These are phyloP conservation scores for Psophia crepitans DNA, from an alignment of 2,113 vertebrate species.

Conservation along the genomic window DNA sequence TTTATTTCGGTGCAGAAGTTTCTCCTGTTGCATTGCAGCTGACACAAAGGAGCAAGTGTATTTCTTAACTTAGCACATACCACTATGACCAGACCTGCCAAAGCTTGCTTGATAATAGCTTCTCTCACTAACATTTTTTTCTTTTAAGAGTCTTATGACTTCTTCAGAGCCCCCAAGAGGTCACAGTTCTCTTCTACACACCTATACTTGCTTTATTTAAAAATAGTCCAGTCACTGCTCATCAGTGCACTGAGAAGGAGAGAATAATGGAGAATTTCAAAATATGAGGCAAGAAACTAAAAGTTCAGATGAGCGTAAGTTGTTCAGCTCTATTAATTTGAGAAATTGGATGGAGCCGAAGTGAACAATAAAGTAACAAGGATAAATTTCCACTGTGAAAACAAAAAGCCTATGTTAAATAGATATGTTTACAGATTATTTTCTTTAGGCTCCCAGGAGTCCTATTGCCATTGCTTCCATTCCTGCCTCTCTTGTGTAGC, in stretches of 20 bases:
- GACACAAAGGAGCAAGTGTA: constrained; percentile 1
- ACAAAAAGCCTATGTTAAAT: neutral
- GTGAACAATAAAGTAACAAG: constrained; percentile 7
- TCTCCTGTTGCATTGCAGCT: neutral
- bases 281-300: neutral
- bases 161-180: constrained; percentile 26
- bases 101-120: constrained; percentile 39
- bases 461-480: constrained; percentile 3
- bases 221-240: constrained; percentile 33
- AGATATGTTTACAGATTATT: neutral
- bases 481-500: constrained; percentile 30
- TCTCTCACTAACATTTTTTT: neutral
- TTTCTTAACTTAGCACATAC: neutral
- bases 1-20: neutral
- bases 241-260: constrained; percentile 15
- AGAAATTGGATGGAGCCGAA: constrained; percentile 19
- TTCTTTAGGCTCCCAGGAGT: neutral
- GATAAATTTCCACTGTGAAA: constrained; percentile 22
- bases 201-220: constrained; percentile 42
- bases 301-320: constrained; percentile 25
- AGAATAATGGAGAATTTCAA: constrained; percentile 15
- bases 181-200: constrained; percentile 26
- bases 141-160: constrained; percentile 38
- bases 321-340: constrained; percentile 50
- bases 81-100: neutral